These are phyloP conservation scores for Nomada flava DNA, from an alignment of 2,888 invertebrate genomes.

Conservation along the genomic window DNA sequence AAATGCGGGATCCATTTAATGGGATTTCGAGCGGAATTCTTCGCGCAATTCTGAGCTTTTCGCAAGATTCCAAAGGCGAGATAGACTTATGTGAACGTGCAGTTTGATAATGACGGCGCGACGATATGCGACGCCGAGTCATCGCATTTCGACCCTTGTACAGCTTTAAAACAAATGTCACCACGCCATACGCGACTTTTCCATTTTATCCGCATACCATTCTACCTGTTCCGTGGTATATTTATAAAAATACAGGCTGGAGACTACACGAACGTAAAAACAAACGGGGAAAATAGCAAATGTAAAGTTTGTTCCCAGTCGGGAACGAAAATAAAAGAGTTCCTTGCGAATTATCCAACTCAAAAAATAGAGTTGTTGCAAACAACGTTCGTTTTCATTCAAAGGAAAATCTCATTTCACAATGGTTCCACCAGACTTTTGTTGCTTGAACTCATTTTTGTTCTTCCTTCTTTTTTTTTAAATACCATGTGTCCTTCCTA, in stretches of 20 bases:
- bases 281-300: not conserved
- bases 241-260: conserved; percentile 5
- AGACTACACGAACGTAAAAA: not conserved
- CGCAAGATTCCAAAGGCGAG: not conserved
- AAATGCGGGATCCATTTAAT: not conserved
- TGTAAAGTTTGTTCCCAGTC: conserved; percentile 9
- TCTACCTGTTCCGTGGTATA: not conserved
- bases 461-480: not conserved
- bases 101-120: conserved; percentile 11
- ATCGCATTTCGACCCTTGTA: not conserved
- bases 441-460: no score
- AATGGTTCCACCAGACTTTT: not conserved
- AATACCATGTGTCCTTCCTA: not conserved
- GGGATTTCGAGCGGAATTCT: not conserved
- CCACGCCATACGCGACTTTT: not conserved
- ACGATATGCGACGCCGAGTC: conserved; percentile 2
- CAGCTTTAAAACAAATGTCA: conserved; percentile 27
- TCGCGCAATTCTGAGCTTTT: conserved; percentile 2
- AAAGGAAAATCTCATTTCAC: not conserved
- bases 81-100: not conserved
- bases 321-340: not conserved
- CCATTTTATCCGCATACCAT: conserved; percentile 2
- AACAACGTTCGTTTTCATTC: not conserved
- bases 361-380: not conserved
- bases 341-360: conserved; percentile 12